Percentiles rank a stretch among this genome's conserved stretches.
Evolutionary conservation across 2,797 vertebrate genomes (phyloP).

Genomic region (Mallotus villosus): DNA sequence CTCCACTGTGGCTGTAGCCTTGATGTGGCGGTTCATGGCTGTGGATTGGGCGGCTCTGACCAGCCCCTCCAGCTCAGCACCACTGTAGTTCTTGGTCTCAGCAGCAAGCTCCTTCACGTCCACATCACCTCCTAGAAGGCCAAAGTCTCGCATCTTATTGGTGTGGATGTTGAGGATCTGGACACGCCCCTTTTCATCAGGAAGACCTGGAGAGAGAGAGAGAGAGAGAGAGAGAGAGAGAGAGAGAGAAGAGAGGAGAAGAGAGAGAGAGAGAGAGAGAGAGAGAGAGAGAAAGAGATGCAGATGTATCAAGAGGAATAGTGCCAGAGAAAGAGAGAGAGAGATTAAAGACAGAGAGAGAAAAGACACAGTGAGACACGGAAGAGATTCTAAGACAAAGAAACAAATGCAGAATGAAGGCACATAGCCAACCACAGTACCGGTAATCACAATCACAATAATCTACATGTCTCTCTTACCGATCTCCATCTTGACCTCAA

Average conservation of each 20-base stretch:
- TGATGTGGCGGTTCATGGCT: slow-evolving; percentile 98
- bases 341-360: background rate
- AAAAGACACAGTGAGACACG: background rate
- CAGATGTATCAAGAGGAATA: background rate
- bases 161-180: slow-evolving; percentile 98
- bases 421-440: background rate
- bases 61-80: slow-evolving; percentile 93
- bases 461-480: slow-evolving; percentile 70
- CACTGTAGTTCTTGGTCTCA: slow-evolving; percentile 97
- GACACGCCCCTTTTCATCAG: slow-evolving; percentile 92
- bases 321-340: background rate
- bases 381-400: background rate
- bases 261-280: background rate
- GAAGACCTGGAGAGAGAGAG: slow-evolving; percentile 77
- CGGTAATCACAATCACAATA: background rate
- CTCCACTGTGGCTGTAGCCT: slow-evolving; percentile 89
- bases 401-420: background rate
- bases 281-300: background rate
- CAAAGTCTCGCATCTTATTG: slow-evolving; percentile 87
- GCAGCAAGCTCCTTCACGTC: slow-evolving; percentile 84
- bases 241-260: background rate
- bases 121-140: slow-evolving; percentile 82
- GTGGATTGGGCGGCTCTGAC: slow-evolving; percentile 96
- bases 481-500: slow-evolving; percentile 99
- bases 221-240: background rate